Evolutionary conservation across 2,113 vertebrate genomes (phyloP).

Genomic region (Oncorhynchus clarkii): DNA sequence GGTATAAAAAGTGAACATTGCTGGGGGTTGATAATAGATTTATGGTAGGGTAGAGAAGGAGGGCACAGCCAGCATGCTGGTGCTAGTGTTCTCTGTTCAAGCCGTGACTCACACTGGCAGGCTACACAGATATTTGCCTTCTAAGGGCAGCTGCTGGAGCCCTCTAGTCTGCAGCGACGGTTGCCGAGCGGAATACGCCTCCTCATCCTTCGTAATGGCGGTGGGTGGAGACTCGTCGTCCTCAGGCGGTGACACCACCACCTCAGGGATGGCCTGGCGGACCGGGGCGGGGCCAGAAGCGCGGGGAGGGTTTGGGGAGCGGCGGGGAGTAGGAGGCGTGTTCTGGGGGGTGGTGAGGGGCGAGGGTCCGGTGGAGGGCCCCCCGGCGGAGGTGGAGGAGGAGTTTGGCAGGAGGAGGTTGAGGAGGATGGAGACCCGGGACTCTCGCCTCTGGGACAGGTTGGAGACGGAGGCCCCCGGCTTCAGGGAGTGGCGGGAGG

Average conservation of each 20-base stretch:
- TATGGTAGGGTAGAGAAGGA: conserved; percentile 18
- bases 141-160: conserved; percentile 79
- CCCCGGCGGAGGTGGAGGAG: conserved; percentile 61
- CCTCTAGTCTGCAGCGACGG: conserved; percentile 50
- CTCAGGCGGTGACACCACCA: conserved; percentile 92
- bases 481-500: conserved; percentile 88
- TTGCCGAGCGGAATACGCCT: conserved; percentile 69
- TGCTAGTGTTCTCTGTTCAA: conserved; percentile 74
- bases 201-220: conserved; percentile 71
- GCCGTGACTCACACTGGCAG: conserved; percentile 77
- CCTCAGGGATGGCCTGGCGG: conserved; percentile 84
- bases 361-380: conserved; percentile 66
- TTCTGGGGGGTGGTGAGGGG: conserved; percentile 82
- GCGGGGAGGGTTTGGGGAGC: conserved; percentile 19
- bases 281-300: conserved; percentile 37
- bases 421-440: conserved; percentile 87
- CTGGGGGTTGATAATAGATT: conserved; percentile 39
- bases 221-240: conserved; percentile 77
- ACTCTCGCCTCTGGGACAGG: conserved; percentile 87
- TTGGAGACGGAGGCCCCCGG: conserved; percentile 79
- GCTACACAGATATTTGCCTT: conserved; percentile 93
- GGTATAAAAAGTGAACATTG: background rate
- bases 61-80: conserved; percentile 64
- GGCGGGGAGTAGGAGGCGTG: conserved; percentile 80
- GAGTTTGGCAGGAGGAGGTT: conserved; percentile 87